phyloP scores from a whole-genome alignment of 2,113 vertebrate genomes.

The Silurus asotus region DNA sequence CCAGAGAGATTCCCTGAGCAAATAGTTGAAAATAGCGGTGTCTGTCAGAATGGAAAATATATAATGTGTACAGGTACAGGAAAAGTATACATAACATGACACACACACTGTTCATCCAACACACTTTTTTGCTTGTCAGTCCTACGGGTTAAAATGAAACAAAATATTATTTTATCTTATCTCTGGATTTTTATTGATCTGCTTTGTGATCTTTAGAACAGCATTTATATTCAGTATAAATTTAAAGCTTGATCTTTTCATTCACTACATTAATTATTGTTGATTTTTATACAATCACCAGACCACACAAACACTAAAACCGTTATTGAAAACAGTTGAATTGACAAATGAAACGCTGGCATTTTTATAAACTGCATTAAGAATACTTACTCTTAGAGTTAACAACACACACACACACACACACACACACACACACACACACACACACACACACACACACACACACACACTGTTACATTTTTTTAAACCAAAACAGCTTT shows the following conservation, averaged over 20 bases:
- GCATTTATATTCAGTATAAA: background rate
- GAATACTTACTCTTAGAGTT: background rate
- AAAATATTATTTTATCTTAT: background rate
- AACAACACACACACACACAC: background rate
- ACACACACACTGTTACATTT: background rate
- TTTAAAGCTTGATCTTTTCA: background rate
- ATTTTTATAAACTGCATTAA: background rate
- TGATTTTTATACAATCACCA: background rate
- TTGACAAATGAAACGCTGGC: background rate
- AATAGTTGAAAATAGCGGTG: background rate
- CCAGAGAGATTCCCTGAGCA: background rate
- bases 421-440: slow-evolving; percentile 3
- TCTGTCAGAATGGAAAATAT: background rate
- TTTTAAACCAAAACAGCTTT: slow-evolving; percentile 11
- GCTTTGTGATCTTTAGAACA: background rate
- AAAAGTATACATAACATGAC: background rate
- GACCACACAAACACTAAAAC: background rate
- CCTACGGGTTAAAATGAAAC: background rate
- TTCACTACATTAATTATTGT: background rate
- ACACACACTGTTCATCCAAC: background rate
- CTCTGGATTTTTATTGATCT: background rate
- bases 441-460: slow-evolving; percentile 4
- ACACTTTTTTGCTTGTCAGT: background rate
- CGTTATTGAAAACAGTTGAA: background rate
- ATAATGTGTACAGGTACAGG: background rate